Evolutionary conservation across 2,888 invertebrate species (phyloP).

Genomic region (Dexiosoma caninum): DNA sequence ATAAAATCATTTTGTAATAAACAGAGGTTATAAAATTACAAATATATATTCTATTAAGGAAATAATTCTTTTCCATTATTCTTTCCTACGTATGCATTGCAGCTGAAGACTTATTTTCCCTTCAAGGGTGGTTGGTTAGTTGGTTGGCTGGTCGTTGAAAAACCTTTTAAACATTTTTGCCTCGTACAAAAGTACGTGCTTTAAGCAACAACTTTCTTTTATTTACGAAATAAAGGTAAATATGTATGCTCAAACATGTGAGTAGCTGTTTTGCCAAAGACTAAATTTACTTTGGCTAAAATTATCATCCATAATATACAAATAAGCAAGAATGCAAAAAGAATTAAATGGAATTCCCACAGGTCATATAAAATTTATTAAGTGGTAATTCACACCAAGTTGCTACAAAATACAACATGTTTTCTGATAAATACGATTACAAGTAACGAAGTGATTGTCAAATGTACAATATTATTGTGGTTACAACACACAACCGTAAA

Average conservation of each 20-base stretch:
- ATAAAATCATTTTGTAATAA: too few species aligned
- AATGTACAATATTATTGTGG: neutral
- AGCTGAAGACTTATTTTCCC: neutral
- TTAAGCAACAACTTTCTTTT: constrained; percentile 22
- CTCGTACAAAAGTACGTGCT: constrained; percentile 45
- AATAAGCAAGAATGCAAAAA: constrained; percentile 35
- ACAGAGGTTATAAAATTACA: too few species aligned
- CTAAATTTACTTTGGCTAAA: constrained; percentile 33
- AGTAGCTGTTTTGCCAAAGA: neutral
- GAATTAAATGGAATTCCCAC: constrained; percentile 66
- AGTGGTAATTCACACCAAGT: constrained; percentile 66
- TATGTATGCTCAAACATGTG: constrained; percentile 1
- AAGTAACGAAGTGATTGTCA: constrained; percentile 3
- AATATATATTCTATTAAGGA: too few species aligned
- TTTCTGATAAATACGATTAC: constrained; percentile 7
- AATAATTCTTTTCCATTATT: neutral
- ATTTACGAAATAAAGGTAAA: constrained; percentile 23
- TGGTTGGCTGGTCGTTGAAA: neutral
- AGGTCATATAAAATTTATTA: constrained; percentile 74
- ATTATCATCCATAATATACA: constrained; percentile 39
- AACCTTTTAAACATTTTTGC: constrained; percentile 42
- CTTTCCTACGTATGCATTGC: neutral
- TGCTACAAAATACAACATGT: constrained; percentile 27
- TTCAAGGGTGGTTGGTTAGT: constrained; percentile 15
- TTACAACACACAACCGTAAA: neutral